Percentiles rank a stretch among this genome's conserved stretches.
These are phyloP conservation scores for Sinocyclocheilus maitianheensis DNA, from an alignment of 2,113 vertebrate species.

Conservation along the genomic window DNA sequence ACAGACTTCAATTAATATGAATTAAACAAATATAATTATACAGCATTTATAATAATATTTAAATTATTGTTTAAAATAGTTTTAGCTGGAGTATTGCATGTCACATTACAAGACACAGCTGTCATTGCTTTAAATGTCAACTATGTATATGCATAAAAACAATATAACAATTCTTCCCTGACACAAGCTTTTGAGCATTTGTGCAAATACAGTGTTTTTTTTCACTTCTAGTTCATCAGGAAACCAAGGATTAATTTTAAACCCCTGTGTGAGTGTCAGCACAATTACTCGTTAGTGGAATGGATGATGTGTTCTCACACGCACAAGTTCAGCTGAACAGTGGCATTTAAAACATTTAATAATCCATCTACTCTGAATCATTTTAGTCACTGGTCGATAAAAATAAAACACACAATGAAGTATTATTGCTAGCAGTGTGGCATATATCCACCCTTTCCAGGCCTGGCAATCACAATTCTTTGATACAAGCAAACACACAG, in stretches of 20 bases:
- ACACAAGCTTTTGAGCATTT: background rate
- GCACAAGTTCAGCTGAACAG: background rate
- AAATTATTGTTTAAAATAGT: background rate
- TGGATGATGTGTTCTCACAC: background rate
- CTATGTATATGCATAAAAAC: background rate
- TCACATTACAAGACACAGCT: background rate
- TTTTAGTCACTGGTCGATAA: background rate
- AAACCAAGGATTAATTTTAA: conserved; percentile 18
- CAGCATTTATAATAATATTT: background rate
- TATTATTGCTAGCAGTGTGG: background rate
- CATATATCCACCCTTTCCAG: background rate
- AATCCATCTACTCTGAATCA: conserved; percentile 8
- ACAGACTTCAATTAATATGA: background rate
- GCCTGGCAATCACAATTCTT: background rate
- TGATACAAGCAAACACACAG: background rate
- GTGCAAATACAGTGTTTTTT: background rate
- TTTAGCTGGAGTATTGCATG: background rate
- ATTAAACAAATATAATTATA: background rate
- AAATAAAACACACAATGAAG: background rate
- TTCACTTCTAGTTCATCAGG: background rate
- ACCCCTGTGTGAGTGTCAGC: background rate
- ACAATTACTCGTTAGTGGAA: conserved; percentile 12
- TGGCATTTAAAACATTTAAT: background rate
- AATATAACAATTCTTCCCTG: background rate
- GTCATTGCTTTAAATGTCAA: background rate